Conservation (phyloP, 2,797 vertebrate species). For the Chelidonichthys spinosus region DNA sequence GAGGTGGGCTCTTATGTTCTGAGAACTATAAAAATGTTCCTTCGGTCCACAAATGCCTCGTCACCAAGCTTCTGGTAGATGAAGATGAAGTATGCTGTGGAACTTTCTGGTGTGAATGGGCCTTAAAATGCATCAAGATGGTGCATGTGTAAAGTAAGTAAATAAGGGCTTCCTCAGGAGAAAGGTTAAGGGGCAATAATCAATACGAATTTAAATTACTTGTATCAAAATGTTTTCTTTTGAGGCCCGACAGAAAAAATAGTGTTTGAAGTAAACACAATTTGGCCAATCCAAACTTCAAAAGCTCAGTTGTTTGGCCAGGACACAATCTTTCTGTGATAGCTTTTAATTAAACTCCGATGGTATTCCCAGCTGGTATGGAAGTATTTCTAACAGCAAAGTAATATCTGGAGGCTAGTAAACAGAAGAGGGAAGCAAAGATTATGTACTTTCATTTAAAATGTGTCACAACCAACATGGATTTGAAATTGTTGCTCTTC, state of each 20-base stretch:
- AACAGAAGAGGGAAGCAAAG: conserved; percentile 46
- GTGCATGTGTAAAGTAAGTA: background rate
- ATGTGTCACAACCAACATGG: conserved; percentile 36
- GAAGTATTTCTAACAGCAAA: conserved; percentile 55
- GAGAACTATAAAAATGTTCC: too few relatives aligned
- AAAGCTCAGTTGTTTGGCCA: conserved; percentile 48
- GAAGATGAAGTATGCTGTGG: too few relatives aligned
- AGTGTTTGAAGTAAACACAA: conserved; percentile 22
- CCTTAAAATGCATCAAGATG: background rate
- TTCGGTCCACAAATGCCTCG: too few relatives aligned
- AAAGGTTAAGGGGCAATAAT: background rate
- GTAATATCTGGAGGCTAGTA: conserved; percentile 67
- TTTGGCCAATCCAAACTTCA: conserved; percentile 59
- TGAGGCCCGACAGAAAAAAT: conserved; percentile 15
- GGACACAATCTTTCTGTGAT: conserved; percentile 53
- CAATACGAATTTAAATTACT: background rate
- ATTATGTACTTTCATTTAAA: conserved; percentile 44
- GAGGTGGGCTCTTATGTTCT: too few relatives aligned
- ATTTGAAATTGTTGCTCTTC: conserved; percentile 18
- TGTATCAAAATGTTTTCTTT: conserved; percentile 2
- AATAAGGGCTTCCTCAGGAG: background rate
- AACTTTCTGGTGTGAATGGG: too few relatives aligned
- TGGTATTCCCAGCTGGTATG: conserved; percentile 58
- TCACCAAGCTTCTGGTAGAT: too few relatives aligned
- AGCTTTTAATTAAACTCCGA: conserved; percentile 75